A percentile compares a stretch with the other conserved stretches of the same genome.
Conservation (phyloP, 2,888 invertebrate genomes). For the Julus scanicus region DNA sequence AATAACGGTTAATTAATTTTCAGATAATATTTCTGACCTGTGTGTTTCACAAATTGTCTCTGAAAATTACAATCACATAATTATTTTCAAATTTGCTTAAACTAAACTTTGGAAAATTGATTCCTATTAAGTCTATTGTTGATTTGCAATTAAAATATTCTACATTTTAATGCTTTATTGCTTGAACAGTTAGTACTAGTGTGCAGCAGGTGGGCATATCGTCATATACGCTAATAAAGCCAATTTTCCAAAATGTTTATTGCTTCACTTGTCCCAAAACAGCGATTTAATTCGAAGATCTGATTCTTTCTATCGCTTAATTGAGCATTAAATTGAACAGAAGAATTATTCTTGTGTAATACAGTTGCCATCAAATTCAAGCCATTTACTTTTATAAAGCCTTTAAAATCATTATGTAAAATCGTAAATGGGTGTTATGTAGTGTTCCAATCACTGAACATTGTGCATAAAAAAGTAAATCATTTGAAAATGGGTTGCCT, state of each 20-base stretch:
- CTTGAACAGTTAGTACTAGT: conserved; percentile 5
- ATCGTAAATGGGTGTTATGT: neutral
- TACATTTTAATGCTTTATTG: neutral
- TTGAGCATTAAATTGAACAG: conserved; percentile 11
- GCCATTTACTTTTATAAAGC: neutral
- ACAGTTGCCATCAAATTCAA: neutral
- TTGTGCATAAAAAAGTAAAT: neutral
- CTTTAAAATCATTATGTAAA: neutral
- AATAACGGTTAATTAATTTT: neutral
- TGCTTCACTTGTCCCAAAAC: neutral
- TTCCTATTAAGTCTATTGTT: neutral
- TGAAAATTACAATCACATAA: neutral
- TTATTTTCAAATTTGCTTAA: neutral
- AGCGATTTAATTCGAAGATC: neutral
- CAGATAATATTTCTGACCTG: neutral
- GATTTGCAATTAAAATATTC: conserved; percentile 3
- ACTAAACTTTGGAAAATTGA: neutral
- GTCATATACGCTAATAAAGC: neutral
- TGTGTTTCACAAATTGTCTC: neutral
- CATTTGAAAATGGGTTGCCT: neutral
- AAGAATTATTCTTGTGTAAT: neutral
- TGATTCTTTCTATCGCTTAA: neutral
- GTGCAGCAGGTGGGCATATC: conserved; percentile 4
- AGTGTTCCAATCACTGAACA: neutral
- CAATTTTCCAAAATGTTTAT: conserved; percentile 11